Conservation (phyloP, 2,888 invertebrate species). For the Lasioglossum oenotherae region DNA sequence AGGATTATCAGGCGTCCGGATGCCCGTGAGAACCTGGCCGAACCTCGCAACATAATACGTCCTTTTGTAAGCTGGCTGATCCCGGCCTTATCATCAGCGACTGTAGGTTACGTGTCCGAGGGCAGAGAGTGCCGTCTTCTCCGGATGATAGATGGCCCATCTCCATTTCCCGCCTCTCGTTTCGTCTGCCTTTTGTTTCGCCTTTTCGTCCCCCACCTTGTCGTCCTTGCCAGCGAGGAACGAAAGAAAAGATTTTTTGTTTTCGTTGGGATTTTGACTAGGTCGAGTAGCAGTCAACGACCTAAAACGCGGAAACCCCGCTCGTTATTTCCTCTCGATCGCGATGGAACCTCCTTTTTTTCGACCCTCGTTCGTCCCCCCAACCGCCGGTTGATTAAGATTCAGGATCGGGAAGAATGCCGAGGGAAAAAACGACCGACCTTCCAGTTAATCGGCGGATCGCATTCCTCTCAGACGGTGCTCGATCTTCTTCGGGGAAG, state of each 20-base stretch:
- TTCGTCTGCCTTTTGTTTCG: constrained; percentile 20
- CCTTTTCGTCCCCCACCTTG: not conserved
- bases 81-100: constrained; percentile 69
- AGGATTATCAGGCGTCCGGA: constrained; percentile 64
- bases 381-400: constrained; percentile 44
- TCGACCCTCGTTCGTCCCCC: not conserved
- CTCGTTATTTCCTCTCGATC: constrained; percentile 57
- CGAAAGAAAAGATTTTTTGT: not conserved
- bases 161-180: constrained; percentile 47
- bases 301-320: constrained; percentile 56
- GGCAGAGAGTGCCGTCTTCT: constrained; percentile 71
- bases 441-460: constrained; percentile 62
- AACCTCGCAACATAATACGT: constrained; percentile 70
- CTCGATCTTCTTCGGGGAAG: constrained; percentile 33
- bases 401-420: constrained; percentile 60
- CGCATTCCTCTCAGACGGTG: constrained; percentile 40
- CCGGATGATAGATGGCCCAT: constrained; percentile 77
- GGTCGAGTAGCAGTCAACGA: constrained; percentile 65
- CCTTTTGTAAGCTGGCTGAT: constrained; percentile 69
- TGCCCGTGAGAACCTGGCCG: constrained; percentile 68
- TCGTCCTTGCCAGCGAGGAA: constrained; percentile 40
- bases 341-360: constrained; percentile 59
- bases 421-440: constrained; percentile 22
- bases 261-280: constrained; percentile 44
- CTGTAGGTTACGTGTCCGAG: constrained; percentile 62